These are phyloP conservation scores for Orcinus orca DNA, from an alignment of 2,113 vertebrate species.

Conservation along the genomic window DNA sequence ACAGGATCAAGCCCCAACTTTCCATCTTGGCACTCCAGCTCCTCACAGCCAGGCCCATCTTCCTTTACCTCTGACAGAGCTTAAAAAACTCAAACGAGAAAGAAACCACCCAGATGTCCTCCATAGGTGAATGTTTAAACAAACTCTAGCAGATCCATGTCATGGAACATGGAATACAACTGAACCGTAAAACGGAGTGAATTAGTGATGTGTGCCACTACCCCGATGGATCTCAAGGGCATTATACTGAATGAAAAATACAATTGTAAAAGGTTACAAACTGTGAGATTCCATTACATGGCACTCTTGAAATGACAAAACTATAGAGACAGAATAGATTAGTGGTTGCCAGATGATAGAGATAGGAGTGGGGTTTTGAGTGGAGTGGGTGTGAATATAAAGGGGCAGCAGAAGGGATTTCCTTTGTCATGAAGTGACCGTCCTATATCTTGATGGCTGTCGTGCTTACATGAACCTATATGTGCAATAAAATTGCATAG, in stretches of 20 bases:
- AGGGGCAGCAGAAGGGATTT: background rate
- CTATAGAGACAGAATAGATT: background rate
- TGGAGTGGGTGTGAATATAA: background rate
- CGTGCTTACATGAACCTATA: fast-evolving
- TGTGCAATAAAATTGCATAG: background rate
- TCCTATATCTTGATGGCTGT: background rate
- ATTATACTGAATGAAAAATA: background rate
- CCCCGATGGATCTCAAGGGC: background rate
- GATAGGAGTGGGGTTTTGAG: background rate
- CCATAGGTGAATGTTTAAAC: background rate
- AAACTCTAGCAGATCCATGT: background rate
- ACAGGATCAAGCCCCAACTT: background rate
- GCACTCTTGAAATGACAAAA: background rate
- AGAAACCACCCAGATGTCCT: background rate
- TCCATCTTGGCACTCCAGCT: background rate
- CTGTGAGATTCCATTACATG: background rate
- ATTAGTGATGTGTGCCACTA: background rate
- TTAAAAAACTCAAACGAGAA: background rate
- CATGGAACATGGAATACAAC: too few relatives aligned
- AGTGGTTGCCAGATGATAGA: background rate
- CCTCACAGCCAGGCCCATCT: background rate
- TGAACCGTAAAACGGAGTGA: background rate
- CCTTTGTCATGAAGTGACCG: background rate
- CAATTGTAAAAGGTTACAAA: background rate
- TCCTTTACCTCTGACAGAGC: background rate